Evolutionary conservation across 2,797 vertebrate genomes (phyloP).

Genomic region (Sparidentex hasta): DNA sequence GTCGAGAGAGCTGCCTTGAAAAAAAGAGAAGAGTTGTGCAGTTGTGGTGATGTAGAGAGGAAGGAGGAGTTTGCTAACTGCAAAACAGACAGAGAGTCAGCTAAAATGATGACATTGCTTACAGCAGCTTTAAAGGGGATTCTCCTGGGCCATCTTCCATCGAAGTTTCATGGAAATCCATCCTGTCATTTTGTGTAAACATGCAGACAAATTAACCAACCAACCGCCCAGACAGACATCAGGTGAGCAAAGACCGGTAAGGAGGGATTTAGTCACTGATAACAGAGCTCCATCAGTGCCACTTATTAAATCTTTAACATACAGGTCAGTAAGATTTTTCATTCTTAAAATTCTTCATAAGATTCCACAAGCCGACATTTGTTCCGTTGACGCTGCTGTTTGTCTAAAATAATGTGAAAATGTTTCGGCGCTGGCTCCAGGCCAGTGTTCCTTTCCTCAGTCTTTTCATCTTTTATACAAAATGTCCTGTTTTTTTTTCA

Average conservation of each 20-base stretch:
- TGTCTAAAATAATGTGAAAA: conserved; percentile 11
- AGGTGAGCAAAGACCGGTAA: neutral
- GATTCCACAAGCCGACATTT: neutral
- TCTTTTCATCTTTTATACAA: neutral
- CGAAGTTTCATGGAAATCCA: no score
- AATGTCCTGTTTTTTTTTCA: neutral
- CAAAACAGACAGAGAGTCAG: no score
- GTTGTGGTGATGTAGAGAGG: no score
- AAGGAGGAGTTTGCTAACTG: no score
- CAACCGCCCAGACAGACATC: no score
- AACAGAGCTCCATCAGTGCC: neutral
- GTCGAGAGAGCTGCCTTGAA: no score
- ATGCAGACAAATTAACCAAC: no score
- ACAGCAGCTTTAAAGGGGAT: no score
- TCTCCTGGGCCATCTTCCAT: no score
- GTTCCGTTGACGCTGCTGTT: neutral
- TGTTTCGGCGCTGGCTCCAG: conserved; percentile 6
- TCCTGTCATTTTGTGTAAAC: no score
- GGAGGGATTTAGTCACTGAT: neutral
- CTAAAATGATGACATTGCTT: no score
- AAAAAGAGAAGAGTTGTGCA: no score
- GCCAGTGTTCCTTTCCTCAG: neutral
- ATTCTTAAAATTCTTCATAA: neutral
- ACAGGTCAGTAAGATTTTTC: neutral
- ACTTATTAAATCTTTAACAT: neutral